These are phyloP conservation scores for Drosophila multiciliata DNA, from an alignment of 2,888 invertebrate genomes.

Conservation along the genomic window DNA sequence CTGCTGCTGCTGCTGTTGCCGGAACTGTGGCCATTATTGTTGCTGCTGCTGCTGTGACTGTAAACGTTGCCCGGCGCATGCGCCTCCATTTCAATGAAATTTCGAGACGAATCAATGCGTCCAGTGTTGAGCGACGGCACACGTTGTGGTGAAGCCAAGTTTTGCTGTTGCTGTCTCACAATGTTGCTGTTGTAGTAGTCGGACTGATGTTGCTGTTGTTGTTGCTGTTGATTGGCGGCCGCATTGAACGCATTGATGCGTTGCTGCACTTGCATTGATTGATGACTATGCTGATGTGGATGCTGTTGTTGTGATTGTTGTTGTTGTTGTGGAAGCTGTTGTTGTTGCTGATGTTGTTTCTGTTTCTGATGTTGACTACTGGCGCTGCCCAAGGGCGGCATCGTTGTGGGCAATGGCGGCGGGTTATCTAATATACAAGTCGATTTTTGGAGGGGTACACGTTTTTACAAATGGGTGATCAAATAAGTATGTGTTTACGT, in stretches of 20 bases:
- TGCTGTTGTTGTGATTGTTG: conserved; percentile 46
- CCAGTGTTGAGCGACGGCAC: conserved; percentile 57
- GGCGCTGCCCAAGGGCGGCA: conserved; percentile 83
- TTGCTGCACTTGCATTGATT: conserved; percentile 77
- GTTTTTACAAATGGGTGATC: conserved; percentile 57
- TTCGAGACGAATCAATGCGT: conserved; percentile 71
- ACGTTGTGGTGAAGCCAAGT: conserved; percentile 59
- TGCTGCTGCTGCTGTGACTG: conserved; percentile 22
- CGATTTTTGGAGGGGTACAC: conserved; percentile 50
- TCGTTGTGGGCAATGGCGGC: conserved; percentile 85
- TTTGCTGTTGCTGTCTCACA: conserved; percentile 55
- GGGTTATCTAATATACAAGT: conserved; percentile 82
- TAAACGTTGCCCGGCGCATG: conserved; percentile 48
- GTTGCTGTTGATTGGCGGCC: conserved; percentile 68
- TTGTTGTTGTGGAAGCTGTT: conserved; percentile 47
- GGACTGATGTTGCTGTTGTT: conserved; percentile 62
- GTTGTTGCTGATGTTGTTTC: conserved; percentile 27
- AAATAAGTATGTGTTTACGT: conserved; percentile 3
- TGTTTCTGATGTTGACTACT: conserved; percentile 50
- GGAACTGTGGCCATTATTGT: conserved; percentile 53
- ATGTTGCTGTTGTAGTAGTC: conserved; percentile 64
- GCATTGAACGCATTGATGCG: conserved; percentile 82
- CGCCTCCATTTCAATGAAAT: conserved; percentile 81
- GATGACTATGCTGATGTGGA: conserved; percentile 47
- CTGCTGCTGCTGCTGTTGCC: conserved; percentile 61